Evolutionary conservation across 2,113 vertebrate species (phyloP), one percentile per base, ranked within the genome.

Genomic region (Cichladusa arquata): DNA sequence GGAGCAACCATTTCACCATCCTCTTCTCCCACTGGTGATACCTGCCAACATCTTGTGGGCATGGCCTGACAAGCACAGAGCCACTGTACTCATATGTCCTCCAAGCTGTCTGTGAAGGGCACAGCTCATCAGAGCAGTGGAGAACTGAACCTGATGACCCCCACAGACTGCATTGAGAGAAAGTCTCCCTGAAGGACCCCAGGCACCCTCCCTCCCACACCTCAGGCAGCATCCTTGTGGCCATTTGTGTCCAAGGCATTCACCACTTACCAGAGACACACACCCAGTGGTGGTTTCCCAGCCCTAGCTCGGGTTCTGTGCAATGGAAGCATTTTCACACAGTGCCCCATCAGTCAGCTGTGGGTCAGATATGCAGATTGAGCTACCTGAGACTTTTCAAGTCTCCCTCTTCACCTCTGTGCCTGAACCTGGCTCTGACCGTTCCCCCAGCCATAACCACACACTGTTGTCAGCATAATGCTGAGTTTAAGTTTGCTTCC

Each of bases 261-360:
- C 36, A 31, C 31, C 12, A 1, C 42, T 73, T 29, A 26, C 23
- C 33, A 60, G 54, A 24, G 24, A 38, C 34, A 25, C 0, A 0
- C 16, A 26, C 9, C 36, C 48, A 31, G 33, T 13, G n/a, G 34
- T 72, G 70, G 9, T 12, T 82, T 76, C 12, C 36, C 28, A 72
- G 31, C 19, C 62, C 65, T 47, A 44, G 31, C 25, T 88, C 47
- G 26, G 34, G 23, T 62, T 86, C 42, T 50, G 22, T 28, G 40
- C 24, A 42, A 29, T 3, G 42, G 48, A 50, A 72, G 2, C 18
- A n/a, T 72, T 83, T 61, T 73, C 58, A 57, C 13, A 40, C 45
- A 14, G 16, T 51, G 42, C 14, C 29, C 16, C 62, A 56, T 57
- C 22, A 82, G 18, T 15, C n/a, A 65, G 42, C 23, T 50, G n/a